A percentile compares a stretch with the other conserved stretches of the same genome.
phyloP scores from a whole-genome alignment of 2,888 invertebrate genomes.

The Ctena decussata region DNA sequence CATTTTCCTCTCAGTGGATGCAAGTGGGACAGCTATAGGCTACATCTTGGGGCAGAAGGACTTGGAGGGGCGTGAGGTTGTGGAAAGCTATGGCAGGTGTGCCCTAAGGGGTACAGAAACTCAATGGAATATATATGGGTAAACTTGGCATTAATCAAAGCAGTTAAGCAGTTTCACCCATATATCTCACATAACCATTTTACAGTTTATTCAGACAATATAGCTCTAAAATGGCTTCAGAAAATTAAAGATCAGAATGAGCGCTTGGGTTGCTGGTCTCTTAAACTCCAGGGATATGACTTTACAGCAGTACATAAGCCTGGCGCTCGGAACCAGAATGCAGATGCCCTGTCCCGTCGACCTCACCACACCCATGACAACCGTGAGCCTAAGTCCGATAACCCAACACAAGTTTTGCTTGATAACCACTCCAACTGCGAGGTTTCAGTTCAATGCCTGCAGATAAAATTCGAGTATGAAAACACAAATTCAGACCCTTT shows the following conservation, averaged over 20 bases:
- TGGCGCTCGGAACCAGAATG: not conserved
- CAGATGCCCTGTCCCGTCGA: not conserved
- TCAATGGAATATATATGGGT: conserved; percentile 44
- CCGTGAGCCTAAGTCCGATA: not conserved
- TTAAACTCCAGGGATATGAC: not conserved
- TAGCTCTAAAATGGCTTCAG: conserved; percentile 42
- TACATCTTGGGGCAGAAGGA: conserved; percentile 58
- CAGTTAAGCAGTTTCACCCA: conserved; percentile 42
- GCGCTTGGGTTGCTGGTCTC: conserved; percentile 41
- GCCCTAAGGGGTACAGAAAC: conserved; percentile 41
- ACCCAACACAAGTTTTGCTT: not conserved
- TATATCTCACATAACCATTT: conserved; percentile 51
- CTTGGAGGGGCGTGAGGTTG: conserved; percentile 35
- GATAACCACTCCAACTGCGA: no score
- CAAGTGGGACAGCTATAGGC: conserved; percentile 49
- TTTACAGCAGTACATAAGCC: not conserved
- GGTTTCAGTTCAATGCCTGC: not conserved
- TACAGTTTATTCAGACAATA: conserved; percentile 54
- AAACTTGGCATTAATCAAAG: conserved; percentile 58
- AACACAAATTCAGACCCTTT: not conserved
- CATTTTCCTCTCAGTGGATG: conserved; percentile 64
- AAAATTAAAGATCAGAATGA: conserved; percentile 39
- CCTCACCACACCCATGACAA: no score
- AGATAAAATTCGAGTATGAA: not conserved
- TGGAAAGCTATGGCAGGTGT: conserved; percentile 58